Conservation (phyloP, 2,113 vertebrate genomes). For the Athene cunicularia region DNA sequence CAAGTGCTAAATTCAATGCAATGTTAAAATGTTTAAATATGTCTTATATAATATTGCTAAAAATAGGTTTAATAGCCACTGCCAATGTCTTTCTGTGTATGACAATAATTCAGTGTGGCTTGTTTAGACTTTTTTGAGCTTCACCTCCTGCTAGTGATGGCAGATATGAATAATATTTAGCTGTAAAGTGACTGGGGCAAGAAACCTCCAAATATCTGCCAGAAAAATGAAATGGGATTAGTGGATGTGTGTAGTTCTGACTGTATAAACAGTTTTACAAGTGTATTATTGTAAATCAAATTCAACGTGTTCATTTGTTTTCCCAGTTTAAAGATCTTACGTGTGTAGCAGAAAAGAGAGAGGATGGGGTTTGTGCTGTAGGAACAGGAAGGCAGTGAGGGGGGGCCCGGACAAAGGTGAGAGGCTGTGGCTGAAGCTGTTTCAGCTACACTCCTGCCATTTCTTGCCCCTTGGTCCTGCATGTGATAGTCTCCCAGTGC, state of each 20-base stretch:
- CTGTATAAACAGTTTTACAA: not conserved
- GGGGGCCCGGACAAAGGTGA: not conserved
- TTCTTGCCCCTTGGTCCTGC: not conserved
- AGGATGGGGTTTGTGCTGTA: not conserved
- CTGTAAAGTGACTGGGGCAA: not conserved
- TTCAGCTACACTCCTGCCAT: not conserved
- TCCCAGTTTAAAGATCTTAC: not conserved
- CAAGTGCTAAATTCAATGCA: not conserved
- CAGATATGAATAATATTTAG: slow-evolving; percentile 8
- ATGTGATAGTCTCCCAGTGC: not conserved
- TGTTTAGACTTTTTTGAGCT: not conserved
- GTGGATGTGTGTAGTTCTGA: not conserved
- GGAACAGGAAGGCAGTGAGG: not conserved
- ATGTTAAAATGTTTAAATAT: not conserved
- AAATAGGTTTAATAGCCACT: not conserved
- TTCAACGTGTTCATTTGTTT: not conserved
- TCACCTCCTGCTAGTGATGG: not conserved
- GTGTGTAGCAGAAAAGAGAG: not conserved
- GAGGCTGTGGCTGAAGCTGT: not conserved
- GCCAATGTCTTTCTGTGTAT: not conserved
- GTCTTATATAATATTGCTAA: not conserved
- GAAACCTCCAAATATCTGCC: not conserved
- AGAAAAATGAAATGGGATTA: not conserved
- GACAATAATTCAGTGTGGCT: not conserved
- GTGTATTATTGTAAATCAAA: not conserved